Evolutionary conservation across 1,140 invertebrate genomes (phyloP), one percentile per base, ranked within the genome.

Genomic region (Metopolophium dirhodum): DNA sequence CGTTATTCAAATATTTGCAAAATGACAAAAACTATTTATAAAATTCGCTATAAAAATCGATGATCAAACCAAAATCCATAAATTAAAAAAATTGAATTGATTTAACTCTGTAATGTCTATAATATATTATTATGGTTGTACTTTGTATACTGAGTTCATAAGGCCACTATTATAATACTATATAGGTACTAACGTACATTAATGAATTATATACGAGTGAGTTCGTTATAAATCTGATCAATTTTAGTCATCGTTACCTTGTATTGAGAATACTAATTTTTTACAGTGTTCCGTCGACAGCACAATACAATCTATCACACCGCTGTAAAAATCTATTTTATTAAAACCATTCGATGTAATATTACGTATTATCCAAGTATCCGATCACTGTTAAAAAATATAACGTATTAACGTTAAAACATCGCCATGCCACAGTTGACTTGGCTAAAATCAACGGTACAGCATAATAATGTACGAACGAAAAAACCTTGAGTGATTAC

Each of bases 231-330:
- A 68, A 68, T 68, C 61, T 11, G 61, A 30, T 68, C 11, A 8
- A n/a, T 68, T 68, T 68, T 68, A 68, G 61, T 68, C 30, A 68
- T 68, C 61, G 61, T 68, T 68, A 68, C 61, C 61, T 68, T 68
- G 61, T 68, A n/a, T 14, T 30, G 30, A 68, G 61, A 68, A 68
- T n/a, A 68, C 61, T 30, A n/a, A 68, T 30, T 68, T 68, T 68
- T 68, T 68, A 68, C 26, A 14, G 30, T 68, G 30, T 68, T 30
- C 14, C 61, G 30, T 30, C 30, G n/a, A n/a, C 30, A 14, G 57
- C 57, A 30, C 30, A 61, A 4, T 30, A 61, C 23, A 30, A 68
- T 68, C n/a, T 4, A 30, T 68, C 30, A 11, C 2, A 51, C 49
- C 4, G 30, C 9, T 30, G 30, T 68, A 68, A 68, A 30, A 14